These are phyloP conservation scores for Zele albiditarsus DNA, from an alignment of 2,888 invertebrate species.

Conservation along the genomic window DNA sequence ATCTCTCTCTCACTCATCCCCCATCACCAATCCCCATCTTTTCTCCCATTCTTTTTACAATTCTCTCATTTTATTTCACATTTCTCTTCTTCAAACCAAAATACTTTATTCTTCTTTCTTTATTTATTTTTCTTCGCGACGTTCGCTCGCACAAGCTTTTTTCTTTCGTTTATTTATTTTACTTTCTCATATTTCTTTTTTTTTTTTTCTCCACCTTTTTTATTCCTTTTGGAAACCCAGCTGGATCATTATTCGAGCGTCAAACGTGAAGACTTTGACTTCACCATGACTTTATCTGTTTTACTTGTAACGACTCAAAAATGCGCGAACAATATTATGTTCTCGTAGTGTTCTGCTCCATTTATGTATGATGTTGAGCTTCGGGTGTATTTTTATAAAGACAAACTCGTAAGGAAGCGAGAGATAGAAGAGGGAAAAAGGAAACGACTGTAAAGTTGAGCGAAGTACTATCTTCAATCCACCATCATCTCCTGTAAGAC, in stretches of 20 bases:
- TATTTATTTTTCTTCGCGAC: background rate
- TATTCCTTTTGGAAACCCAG: background rate
- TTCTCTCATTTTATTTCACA: conserved; percentile 11
- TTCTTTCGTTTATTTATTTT: background rate
- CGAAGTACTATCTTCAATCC: conserved; percentile 16
- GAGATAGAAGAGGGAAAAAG: background rate
- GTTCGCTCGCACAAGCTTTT: background rate
- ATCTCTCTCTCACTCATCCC: conserved; percentile 39
- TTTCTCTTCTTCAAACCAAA: conserved; percentile 4
- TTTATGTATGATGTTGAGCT: background rate
- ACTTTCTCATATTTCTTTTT: background rate
- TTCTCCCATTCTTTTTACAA: conserved; percentile 23
- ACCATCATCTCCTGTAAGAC: background rate
- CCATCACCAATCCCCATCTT: conserved; percentile 17
- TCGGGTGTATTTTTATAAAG: background rate
- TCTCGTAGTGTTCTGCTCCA: background rate
- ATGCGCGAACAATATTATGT: background rate
- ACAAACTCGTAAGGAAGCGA: background rate
- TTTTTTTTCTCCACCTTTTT: background rate
- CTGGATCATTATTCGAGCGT: background rate
- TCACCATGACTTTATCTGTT: background rate
- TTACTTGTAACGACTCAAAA: background rate
- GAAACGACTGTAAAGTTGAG: conserved; percentile 6
- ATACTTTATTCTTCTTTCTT: conserved; percentile 4
- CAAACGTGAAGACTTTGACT: background rate